Evolutionary conservation across 1,140 invertebrate species (phyloP).

Genomic region (Goniozus legneri): DNA sequence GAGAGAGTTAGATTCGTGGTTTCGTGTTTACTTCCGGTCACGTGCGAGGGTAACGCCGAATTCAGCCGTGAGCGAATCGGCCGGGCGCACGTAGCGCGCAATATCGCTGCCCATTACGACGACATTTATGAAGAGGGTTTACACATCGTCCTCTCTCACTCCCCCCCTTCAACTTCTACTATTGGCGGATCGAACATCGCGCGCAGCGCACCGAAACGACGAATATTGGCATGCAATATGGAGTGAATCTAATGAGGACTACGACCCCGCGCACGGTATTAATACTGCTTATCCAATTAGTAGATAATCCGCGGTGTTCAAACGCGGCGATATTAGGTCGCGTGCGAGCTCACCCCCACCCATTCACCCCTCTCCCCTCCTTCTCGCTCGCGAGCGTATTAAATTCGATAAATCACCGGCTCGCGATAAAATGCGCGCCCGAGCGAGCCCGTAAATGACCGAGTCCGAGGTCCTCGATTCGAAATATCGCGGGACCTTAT

Average conservation of each 20-base stretch:
- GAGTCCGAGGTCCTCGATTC: not conserved
- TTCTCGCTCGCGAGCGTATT: too few relatives aligned
- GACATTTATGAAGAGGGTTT: not conserved
- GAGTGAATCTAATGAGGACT: constrained; percentile 31
- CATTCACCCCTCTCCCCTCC: too few relatives aligned
- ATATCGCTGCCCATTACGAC: not conserved
- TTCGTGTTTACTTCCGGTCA: constrained; percentile 25
- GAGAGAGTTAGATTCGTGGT: constrained; percentile 16
- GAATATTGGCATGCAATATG: constrained; percentile 24
- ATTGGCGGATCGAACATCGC: too few relatives aligned
- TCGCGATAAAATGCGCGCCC: not conserved
- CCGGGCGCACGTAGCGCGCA: not conserved
- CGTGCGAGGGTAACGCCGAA: constrained; percentile 16
- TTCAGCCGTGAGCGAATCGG: constrained; percentile 3
- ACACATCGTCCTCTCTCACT: too few relatives aligned
- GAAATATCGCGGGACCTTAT: not conserved
- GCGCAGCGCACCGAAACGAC: not conserved
- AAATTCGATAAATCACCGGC: too few relatives aligned
- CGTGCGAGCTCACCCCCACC: too few relatives aligned
- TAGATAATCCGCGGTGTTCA: constrained; percentile 25
- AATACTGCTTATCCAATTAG: constrained; percentile 30
- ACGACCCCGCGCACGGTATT: constrained; percentile 12
- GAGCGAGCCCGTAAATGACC: not conserved
- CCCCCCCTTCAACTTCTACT: too few relatives aligned
- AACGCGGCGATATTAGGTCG: constrained; percentile 19